A percentile compares a stretch with the other conserved stretches of the same genome.
phyloP scores from a whole-genome alignment of 1,140 invertebrate genomes.

The Ips typographus region DNA sequence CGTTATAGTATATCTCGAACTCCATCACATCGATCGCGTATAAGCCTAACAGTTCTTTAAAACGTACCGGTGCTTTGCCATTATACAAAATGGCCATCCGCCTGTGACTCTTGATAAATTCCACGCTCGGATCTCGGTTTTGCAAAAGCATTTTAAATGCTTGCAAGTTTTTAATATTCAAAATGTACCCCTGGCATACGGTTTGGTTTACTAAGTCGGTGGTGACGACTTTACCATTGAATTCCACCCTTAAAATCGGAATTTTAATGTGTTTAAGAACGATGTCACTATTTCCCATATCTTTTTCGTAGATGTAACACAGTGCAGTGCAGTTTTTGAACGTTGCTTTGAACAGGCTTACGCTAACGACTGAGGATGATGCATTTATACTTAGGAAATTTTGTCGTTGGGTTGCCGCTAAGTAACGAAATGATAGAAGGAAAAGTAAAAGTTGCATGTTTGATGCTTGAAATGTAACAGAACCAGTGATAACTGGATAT shows the following conservation, averaged over 20 bases:
- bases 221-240: neutral
- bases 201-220: neutral
- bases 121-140: neutral
- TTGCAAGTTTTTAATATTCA: constrained; percentile 7
- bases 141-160: neutral
- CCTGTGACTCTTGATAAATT: constrained; percentile 3
- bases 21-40: constrained; percentile 18
- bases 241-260: neutral
- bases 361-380: too few species aligned
- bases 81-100: constrained; percentile 15
- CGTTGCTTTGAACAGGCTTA: neutral
- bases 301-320: constrained; percentile 5
- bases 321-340: neutral
- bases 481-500: too few species aligned
- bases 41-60: constrained; percentile 1
- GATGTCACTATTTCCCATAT: neutral
- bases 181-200: constrained; percentile 13
- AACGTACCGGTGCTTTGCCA: neutral
- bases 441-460: too few species aligned
- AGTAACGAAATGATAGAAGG: too few species aligned
- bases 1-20: neutral
- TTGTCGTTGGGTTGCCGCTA: too few species aligned
- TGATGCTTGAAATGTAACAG: too few species aligned
- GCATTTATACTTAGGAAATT: too few species aligned
- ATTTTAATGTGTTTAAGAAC: neutral